Percentiles rank a stretch among this genome's conserved stretches.
These are phyloP conservation scores for Hartigia nigra DNA, from an alignment of 2,888 invertebrate genomes.

Conservation along the genomic window DNA sequence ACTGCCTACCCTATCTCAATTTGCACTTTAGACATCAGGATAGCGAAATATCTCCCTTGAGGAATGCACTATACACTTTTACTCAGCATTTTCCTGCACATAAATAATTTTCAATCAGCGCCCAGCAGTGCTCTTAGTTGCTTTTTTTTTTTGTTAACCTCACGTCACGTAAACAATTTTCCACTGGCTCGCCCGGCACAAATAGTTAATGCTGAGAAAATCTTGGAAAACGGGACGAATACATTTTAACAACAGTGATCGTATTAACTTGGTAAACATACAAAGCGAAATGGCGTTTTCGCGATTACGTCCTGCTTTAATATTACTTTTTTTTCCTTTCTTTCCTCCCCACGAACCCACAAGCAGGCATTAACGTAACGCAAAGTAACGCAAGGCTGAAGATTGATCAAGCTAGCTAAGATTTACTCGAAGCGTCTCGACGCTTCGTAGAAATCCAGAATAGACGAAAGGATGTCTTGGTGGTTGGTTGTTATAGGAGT, in stretches of 20 bases:
- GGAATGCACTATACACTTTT: background rate
- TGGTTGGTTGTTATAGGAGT: too few species aligned
- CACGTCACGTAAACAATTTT: background rate
- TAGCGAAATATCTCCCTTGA: conserved; percentile 5
- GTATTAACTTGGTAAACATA: background rate
- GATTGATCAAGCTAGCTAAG: background rate
- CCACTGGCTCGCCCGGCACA: background rate
- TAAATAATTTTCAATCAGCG: conserved; percentile 15
- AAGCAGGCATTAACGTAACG: background rate
- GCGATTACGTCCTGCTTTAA: background rate
- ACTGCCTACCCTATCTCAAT: background rate
- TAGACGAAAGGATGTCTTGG: background rate
- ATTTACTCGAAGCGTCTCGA: background rate
- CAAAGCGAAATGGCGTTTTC: background rate
- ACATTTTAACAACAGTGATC: background rate
- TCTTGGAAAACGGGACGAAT: background rate
- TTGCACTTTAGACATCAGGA: conserved; percentile 10
- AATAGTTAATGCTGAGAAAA: background rate
- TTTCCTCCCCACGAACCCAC: background rate
- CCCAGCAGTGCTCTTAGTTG: background rate
- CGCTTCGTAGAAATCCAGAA: background rate
- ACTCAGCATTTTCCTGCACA: conserved; percentile 7
- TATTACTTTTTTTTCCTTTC: background rate
- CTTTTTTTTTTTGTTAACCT: background rate
- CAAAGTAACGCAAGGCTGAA: background rate